Percentiles rank a stretch among this genome's conserved stretches.
phyloP scores from a whole-genome alignment of 2,888 invertebrate genomes.

The Polylopha cassiicola region DNA sequence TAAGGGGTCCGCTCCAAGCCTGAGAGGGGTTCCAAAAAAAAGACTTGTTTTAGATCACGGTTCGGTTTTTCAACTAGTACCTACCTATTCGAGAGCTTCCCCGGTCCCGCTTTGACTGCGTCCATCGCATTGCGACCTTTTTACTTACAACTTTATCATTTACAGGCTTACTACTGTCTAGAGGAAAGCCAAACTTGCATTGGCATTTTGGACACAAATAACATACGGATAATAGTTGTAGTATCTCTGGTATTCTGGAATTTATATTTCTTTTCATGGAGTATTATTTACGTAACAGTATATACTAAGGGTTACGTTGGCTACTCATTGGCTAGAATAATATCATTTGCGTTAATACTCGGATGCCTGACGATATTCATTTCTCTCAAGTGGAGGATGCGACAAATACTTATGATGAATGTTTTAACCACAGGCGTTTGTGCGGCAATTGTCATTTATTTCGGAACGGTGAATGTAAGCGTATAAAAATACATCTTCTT shows the following conservation, averaged over 20 bases:
- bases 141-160: too few relatives aligned
- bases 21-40: too few relatives aligned
- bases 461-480: constrained; percentile 4
- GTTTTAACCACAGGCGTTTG: constrained; percentile 45
- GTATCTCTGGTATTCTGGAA: constrained; percentile 45
- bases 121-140: too few relatives aligned
- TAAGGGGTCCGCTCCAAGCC: too few relatives aligned
- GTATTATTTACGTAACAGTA: constrained; percentile 48
- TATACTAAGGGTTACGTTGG: constrained; percentile 35
- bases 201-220: constrained; percentile 47
- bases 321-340: constrained; percentile 35
- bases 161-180: constrained; percentile 59
- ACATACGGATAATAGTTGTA: constrained; percentile 43
- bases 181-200: constrained; percentile 57
- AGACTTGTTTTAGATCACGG: too few relatives aligned
- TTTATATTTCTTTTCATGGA: constrained; percentile 50
- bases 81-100: too few relatives aligned
- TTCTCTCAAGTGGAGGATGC: constrained; percentile 41
- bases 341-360: constrained; percentile 38
- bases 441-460: constrained; percentile 32
- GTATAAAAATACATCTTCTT: constrained; percentile 28
- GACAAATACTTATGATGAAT: constrained; percentile 43
- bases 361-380: constrained; percentile 42
- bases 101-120: too few relatives aligned
- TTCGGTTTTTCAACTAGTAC: background rate